Evolutionary conservation across 2,113 vertebrate genomes (phyloP).

Genomic region (Melanerpes formicivorus): DNA sequence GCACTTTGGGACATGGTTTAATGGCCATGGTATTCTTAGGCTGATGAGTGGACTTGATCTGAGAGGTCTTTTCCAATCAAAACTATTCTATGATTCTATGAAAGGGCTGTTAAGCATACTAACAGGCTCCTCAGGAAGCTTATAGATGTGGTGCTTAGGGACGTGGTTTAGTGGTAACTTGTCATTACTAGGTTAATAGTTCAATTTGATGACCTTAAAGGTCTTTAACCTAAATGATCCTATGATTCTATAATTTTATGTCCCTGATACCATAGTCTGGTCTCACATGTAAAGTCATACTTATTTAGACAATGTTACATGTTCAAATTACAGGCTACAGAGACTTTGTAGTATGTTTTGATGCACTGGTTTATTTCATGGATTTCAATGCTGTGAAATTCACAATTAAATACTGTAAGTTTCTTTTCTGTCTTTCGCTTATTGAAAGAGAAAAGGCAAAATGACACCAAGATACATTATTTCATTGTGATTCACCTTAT

Average conservation of each 20-base stretch:
- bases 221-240: background rate
- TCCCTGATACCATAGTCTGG: accelerated
- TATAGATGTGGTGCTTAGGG: background rate
- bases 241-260: background rate
- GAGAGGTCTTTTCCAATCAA: too few relatives aligned
- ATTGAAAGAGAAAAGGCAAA: background rate
- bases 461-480: background rate
- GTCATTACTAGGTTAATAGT: accelerated
- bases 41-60: too few relatives aligned
- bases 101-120: background rate
- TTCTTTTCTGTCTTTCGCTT: background rate
- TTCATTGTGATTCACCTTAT: background rate
- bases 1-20: too few relatives aligned
- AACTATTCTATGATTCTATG: too few relatives aligned
- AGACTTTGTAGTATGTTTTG: background rate
- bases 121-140: background rate
- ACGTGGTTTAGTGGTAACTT: background rate
- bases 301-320: background rate
- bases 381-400: background rate
- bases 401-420: background rate
- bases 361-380: background rate
- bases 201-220: background rate
- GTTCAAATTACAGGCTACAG: background rate
- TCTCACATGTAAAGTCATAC: background rate
- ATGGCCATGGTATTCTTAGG: too few relatives aligned